Conservation (phyloP, 2,888 invertebrate species). For the Halocaridina rubra region DNA sequence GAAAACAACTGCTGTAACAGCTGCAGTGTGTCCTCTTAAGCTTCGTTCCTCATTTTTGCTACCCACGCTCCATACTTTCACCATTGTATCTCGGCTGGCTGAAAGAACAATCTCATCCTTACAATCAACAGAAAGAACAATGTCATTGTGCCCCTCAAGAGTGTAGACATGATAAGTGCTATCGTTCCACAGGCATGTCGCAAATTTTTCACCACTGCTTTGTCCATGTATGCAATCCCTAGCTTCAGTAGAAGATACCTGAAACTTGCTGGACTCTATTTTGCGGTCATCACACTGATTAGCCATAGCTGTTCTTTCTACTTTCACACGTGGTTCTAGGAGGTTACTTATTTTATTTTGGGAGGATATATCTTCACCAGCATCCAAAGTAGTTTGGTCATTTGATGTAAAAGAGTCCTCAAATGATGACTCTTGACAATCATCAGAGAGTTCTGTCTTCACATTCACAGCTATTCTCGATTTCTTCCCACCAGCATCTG, state of each 20-base stretch:
- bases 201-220: background rate
- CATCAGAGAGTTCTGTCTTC: background rate
- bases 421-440: no score
- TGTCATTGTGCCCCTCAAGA: constrained; percentile 39
- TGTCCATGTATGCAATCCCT: no score
- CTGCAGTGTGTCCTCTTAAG: constrained; percentile 34
- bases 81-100: constrained; percentile 43
- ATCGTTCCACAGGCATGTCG: constrained; percentile 10
- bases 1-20: constrained; percentile 29
- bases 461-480: background rate
- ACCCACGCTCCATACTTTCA: constrained; percentile 36
- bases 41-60: constrained; percentile 22
- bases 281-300: no score
- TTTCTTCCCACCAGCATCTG: background rate
- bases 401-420: no score
- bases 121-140: constrained; percentile 30
- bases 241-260: no score
- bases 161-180: constrained; percentile 18
- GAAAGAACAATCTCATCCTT: constrained; percentile 12
- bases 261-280: no score
- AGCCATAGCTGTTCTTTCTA: no score
- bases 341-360: no score
- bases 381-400: no score
- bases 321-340: no score
- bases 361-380: no score